Percentiles rank a stretch among this genome's conserved stretches.
These are phyloP conservation scores for Bombus pyrosoma DNA, from an alignment of 1,140 invertebrate genomes.

Conservation along the genomic window DNA sequence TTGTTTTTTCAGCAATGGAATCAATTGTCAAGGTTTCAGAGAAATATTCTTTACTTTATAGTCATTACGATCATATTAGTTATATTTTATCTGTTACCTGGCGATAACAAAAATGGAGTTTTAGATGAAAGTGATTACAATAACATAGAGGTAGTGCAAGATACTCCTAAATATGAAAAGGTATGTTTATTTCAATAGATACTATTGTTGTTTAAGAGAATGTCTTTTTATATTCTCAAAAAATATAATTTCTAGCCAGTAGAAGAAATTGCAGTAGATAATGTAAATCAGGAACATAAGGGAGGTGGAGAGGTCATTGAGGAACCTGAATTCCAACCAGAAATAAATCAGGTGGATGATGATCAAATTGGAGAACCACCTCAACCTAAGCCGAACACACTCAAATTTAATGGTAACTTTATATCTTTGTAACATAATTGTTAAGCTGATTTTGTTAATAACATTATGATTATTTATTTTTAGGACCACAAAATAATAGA, in stretches of 20 bases:
- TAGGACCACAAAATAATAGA: constrained; percentile 89
- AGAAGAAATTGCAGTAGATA: constrained; percentile 75
- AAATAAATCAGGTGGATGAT: constrained; percentile 79
- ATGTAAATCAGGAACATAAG: constrained; percentile 64
- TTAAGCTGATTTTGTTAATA: background rate
- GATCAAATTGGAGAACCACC: constrained; percentile 80
- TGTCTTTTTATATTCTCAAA: constrained; percentile 17
- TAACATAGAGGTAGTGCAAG: constrained; percentile 70
- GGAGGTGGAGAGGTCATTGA: constrained; percentile 76
- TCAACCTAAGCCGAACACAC: constrained; percentile 74
- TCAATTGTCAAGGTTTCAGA: constrained; percentile 91
- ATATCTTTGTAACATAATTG: background rate
- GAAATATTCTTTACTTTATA: constrained; percentile 87
- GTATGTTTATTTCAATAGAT: constrained; percentile 36
- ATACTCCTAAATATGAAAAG: constrained; percentile 73
- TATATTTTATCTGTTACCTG: constrained; percentile 84
- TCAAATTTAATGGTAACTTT: constrained; percentile 76
- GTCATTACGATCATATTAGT: constrained; percentile 82
- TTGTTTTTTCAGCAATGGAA: constrained; percentile 88
- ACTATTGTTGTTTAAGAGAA: background rate
- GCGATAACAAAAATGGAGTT: constrained; percentile 65
- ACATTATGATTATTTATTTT: constrained; percentile 63
- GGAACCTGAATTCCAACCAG: constrained; percentile 80
- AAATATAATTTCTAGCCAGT: constrained; percentile 55
- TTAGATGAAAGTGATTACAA: constrained; percentile 73